Conservation (phyloP, 2,113 vertebrate species). For the Sturnira hondurensis region DNA sequence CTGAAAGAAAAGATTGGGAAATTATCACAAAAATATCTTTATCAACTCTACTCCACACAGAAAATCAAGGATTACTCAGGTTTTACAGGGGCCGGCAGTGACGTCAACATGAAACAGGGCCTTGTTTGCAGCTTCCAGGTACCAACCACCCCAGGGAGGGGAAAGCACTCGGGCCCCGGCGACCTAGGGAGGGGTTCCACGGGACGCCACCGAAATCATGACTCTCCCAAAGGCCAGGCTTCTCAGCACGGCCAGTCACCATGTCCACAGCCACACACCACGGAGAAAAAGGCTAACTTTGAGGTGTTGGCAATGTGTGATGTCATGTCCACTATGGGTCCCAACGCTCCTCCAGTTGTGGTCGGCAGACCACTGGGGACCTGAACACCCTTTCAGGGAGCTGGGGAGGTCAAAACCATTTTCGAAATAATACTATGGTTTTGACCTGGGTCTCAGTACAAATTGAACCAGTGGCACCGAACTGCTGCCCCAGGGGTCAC, state of each 20-base stretch:
- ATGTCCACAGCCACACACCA: background rate
- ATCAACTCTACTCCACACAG: background rate
- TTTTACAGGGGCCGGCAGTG: background rate
- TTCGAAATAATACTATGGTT: background rate
- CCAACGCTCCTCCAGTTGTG: background rate
- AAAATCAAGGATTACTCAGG: background rate
- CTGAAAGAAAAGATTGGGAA: background rate
- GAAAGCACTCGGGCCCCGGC: background rate
- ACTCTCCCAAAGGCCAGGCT: background rate
- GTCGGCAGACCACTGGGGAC: background rate
- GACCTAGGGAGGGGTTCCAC: background rate
- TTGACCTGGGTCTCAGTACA: background rate
- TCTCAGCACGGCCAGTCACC: background rate
- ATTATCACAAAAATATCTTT: background rate
- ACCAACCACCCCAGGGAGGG: background rate
- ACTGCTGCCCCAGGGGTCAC: fast-evolving
- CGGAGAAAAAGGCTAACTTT: background rate
- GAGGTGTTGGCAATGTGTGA: background rate
- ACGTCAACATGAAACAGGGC: background rate
- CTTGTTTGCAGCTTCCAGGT: background rate
- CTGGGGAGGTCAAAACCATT: background rate
- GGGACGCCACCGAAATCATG: background rate
- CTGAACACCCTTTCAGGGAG: background rate
- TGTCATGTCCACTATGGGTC: fast-evolving
- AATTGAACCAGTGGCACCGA: background rate